phyloP scores from a whole-genome alignment of 2,888 invertebrate genomes.

The Drosophila acutilabella region DNA sequence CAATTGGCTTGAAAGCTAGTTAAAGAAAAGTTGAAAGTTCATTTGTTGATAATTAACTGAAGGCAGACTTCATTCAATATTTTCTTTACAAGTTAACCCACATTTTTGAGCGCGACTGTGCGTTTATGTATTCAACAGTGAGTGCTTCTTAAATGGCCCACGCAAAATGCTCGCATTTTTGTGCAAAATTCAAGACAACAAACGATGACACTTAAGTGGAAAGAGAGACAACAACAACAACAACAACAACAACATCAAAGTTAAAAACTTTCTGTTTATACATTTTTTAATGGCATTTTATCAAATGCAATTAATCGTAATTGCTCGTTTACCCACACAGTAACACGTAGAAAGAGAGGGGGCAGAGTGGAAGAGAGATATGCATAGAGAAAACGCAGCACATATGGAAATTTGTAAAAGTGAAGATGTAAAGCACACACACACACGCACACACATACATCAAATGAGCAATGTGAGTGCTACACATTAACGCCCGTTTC shows the following conservation, averaged over 20 bases:
- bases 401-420: constrained; percentile 38
- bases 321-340: constrained; percentile 63
- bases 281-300: constrained; percentile 71
- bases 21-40: background rate
- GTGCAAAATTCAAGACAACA: constrained; percentile 38
- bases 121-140: constrained; percentile 6
- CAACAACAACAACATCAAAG: constrained; percentile 1
- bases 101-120: constrained; percentile 1
- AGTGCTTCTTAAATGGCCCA: constrained; percentile 30
- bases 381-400: constrained; percentile 11
- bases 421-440: constrained; percentile 24
- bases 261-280: constrained; percentile 47
- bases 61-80: background rate
- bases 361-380: background rate
- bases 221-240: constrained; percentile 15
- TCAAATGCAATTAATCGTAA: constrained; percentile 76
- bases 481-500: constrained; percentile 53
- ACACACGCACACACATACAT: background rate
- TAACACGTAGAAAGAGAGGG: background rate
- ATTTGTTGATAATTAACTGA: background rate
- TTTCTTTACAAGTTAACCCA: background rate
- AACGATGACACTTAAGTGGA: constrained; percentile 20
- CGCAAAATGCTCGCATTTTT: constrained; percentile 41
- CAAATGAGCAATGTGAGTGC: constrained; percentile 26
- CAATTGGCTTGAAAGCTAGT: no score